These are phyloP conservation scores for Latheticus oryzae DNA, from an alignment of 2,888 invertebrate species.

Conservation along the genomic window DNA sequence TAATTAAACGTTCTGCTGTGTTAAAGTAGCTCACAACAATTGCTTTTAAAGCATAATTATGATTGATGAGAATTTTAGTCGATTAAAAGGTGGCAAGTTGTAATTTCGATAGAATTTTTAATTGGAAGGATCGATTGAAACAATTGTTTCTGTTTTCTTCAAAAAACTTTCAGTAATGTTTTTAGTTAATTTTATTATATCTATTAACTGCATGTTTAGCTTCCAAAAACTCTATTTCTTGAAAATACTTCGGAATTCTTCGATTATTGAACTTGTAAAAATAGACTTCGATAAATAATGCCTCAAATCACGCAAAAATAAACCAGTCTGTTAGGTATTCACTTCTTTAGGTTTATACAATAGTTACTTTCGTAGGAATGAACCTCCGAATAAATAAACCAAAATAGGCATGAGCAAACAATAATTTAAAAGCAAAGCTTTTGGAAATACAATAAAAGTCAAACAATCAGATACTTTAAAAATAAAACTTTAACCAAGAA, in stretches of 20 bases:
- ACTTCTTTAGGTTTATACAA: too few relatives aligned
- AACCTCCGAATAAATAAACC: not conserved
- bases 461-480: not conserved
- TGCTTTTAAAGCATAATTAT: constrained; percentile 5
- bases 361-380: constrained; percentile 1
- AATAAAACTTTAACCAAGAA: constrained; percentile 2
- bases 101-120: constrained; percentile 6
- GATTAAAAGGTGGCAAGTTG: constrained; percentile 1
- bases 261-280: too few relatives aligned
- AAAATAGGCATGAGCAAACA: constrained; percentile 3
- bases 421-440: constrained; percentile 13
- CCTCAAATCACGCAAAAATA: too few relatives aligned
- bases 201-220: too few relatives aligned
- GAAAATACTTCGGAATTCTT: too few relatives aligned
- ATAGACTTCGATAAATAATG: too few relatives aligned
- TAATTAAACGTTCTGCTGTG: constrained; percentile 5
- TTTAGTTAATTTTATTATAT: too few relatives aligned
- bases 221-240: too few relatives aligned
- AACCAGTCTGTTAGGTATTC: too few relatives aligned
- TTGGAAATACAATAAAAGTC: not conserved
- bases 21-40: not conserved
- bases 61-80: constrained; percentile 12
- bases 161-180: too few relatives aligned
- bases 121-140: too few relatives aligned
- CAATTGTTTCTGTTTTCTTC: too few relatives aligned